Evolutionary conservation across 2,888 invertebrate species (phyloP).

Genomic region (Ichneumoninae sp.): DNA sequence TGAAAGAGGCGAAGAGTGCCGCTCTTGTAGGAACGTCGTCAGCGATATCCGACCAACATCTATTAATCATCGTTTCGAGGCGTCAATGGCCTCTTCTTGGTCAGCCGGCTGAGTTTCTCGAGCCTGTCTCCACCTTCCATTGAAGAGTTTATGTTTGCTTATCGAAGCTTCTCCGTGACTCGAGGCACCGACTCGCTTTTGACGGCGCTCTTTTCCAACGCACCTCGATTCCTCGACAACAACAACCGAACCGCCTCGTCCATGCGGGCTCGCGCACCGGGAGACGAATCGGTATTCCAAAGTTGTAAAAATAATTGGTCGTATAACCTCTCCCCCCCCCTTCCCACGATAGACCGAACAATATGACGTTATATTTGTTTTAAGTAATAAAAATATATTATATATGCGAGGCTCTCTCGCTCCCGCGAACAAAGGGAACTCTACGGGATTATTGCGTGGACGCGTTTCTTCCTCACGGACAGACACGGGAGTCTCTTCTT

Average conservation of each 20-base stretch:
- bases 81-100: slow-evolving; percentile 69
- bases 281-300: slow-evolving; percentile 10
- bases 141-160: slow-evolving; percentile 57
- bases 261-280: background rate
- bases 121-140: slow-evolving; percentile 66
- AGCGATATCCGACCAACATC: slow-evolving; percentile 71
- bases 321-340: slow-evolving; percentile 26
- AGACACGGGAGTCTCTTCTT: slow-evolving; percentile 32
- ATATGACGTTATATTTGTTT: slow-evolving; percentile 63
- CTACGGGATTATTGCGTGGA: slow-evolving; percentile 54
- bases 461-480: slow-evolving; percentile 55
- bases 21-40: background rate
- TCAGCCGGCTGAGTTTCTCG: slow-evolving; percentile 69
- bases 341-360: slow-evolving; percentile 49
- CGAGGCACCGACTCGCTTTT: background rate
- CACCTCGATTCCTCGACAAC: background rate
- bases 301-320: slow-evolving; percentile 65
- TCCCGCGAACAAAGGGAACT: slow-evolving; percentile 57
- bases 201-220: background rate
- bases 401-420: slow-evolving; percentile 25
- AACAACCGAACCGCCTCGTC: background rate
- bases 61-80: slow-evolving; percentile 72
- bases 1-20: background rate
- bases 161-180: slow-evolving; percentile 47
- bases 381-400: slow-evolving; percentile 65